Base-by-base conservation (phyloP, 1,140 invertebrate genomes). In the Ceratina australensis region DNA sequence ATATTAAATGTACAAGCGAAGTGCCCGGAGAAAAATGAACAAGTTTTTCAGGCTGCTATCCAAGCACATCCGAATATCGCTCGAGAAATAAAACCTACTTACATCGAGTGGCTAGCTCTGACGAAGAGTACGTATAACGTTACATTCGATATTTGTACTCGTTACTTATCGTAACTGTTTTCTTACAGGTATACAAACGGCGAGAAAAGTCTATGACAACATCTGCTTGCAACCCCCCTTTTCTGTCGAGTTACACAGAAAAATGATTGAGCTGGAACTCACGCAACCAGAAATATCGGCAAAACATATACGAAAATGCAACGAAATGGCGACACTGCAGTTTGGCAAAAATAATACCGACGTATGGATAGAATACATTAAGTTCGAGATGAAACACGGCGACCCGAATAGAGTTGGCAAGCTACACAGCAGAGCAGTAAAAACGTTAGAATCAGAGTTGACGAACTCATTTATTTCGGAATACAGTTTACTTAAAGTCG, bases 291-390 rank as follows among this genome's bases (percentile, higher is more conserved):
- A 88, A 28, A 78, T 90, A 18, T 88, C 88, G 50, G 10, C 90
- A 10, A 88, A 92, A 80, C 65, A 88, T 72, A 72, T 90, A 13
- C 89, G 93, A 61, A 87, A 88, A 77, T 91, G 91, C 64, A 87
- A 93, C 80, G 90, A 93, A 79, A 87, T 92, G 47, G 89, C 92
- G 0, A 90, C 87, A 8, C 78, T 90, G 76, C 92, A 93, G 74
- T 93, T 94, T 89, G 93, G 94, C 13, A 91, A 90, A 80, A 88
- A 84, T 28, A 88, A 92, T 80, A 87, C 87, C 66, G 93, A 94
- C 83, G 88, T 95, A 15, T 95, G 94, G 94, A 88, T 95, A 59
- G 91, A 94, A 78, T 94, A 93, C 76, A 91, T 94, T 18, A 89
- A 89, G 26, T 94, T 94, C 82, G 94, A 95, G 89, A 88, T 92